Conservation (phyloP, 1,140 invertebrate genomes). For the Cotesia typhae region DNA sequence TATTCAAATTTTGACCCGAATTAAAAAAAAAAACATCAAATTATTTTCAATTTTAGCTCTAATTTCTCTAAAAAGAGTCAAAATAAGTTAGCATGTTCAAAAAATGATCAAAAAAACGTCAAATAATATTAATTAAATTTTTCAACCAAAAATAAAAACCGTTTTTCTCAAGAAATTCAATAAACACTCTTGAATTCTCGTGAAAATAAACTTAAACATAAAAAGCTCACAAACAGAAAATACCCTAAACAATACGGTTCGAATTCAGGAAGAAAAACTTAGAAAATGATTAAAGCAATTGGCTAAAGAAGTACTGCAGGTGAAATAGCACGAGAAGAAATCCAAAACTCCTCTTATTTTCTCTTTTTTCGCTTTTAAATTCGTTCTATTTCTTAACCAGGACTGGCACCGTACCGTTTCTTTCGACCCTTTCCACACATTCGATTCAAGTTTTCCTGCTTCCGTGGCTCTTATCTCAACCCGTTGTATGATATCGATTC, state of each 20-base stretch:
- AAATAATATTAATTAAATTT: too few species aligned
- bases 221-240: background rate
- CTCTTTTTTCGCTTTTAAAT: constrained; percentile 11
- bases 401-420: background rate
- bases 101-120: too few species aligned
- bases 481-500: constrained; percentile 27
- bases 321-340: background rate
- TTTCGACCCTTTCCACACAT: background rate
- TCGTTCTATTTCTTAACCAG: background rate
- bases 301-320: constrained; percentile 2
- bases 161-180: background rate
- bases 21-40: too few species aligned
- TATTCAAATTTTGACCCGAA: too few species aligned
- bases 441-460: background rate
- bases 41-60: too few species aligned
- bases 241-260: background rate
- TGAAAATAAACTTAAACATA: background rate
- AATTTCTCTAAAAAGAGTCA: too few species aligned
- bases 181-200: too few species aligned
- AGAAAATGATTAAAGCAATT: constrained; percentile 27
- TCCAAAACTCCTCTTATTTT: constrained; percentile 5
- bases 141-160: background rate
- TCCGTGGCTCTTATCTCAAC: background rate
- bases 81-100: too few species aligned
- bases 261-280: constrained; percentile 14